Evolutionary conservation across 2,888 invertebrate genomes (phyloP).

Genomic region (Scaeva pyrastri): DNA sequence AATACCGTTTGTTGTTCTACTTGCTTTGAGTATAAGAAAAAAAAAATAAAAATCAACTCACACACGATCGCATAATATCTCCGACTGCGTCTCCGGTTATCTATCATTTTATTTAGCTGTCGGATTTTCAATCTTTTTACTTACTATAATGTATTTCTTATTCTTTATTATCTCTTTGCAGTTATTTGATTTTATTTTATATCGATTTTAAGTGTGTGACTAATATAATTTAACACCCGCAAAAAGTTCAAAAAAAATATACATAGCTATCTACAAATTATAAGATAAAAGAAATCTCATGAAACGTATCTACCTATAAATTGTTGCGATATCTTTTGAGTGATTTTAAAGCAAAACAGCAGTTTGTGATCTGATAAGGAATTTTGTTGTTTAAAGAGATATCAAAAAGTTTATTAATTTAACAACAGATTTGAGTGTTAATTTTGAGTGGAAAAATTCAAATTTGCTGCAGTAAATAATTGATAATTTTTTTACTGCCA

Average conservation of each 20-base stretch:
- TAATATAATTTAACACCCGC: slow-evolving; percentile 31
- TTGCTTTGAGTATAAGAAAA: slow-evolving; percentile 47
- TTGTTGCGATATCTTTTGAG: slow-evolving; percentile 5
- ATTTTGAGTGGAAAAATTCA: neutral
- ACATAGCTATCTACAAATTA: slow-evolving; percentile 32
- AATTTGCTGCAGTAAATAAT: neutral
- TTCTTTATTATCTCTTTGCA: slow-evolving; percentile 39
- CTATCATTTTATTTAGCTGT: slow-evolving; percentile 11
- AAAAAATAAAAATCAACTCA: slow-evolving; percentile 42
- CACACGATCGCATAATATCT: slow-evolving; percentile 53
- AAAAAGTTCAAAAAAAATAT: slow-evolving; percentile 32
- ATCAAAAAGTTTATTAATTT: neutral
- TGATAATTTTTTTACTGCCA: neutral
- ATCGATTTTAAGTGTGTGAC: slow-evolving; percentile 39
- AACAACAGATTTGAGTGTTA: neutral
- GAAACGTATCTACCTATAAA: too few species aligned
- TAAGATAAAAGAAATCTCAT: slow-evolving; percentile 1
- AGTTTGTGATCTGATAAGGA: neutral
- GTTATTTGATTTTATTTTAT: slow-evolving; percentile 29
- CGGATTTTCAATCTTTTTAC: slow-evolving; percentile 11
- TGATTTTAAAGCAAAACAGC: slow-evolving; percentile 26
- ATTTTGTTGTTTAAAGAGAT: slow-evolving; percentile 8
- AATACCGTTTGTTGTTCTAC: slow-evolving; percentile 76
- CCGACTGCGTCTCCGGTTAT: slow-evolving; percentile 54
- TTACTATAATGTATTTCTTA: neutral